These are phyloP conservation scores for Aramus guarauna DNA, from an alignment of 2,113 vertebrate genomes.

Conservation along the genomic window DNA sequence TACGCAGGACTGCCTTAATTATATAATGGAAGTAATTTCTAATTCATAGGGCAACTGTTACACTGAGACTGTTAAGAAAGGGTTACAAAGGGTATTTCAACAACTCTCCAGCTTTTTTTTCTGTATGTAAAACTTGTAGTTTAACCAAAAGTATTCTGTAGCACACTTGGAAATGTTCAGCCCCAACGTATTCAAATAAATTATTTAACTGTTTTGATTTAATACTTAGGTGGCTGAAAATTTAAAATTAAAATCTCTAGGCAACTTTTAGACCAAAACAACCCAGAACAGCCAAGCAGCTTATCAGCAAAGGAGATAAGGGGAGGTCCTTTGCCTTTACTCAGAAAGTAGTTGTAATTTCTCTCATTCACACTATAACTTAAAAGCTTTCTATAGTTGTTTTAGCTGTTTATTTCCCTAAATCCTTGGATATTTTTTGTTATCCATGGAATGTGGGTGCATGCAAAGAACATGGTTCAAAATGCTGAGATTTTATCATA, in stretches of 20 bases:
- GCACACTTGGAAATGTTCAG: not conserved
- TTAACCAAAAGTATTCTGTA: not conserved
- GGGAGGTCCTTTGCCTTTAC: not conserved
- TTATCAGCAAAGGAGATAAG: not conserved
- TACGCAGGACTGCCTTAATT: not conserved
- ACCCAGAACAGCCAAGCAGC: fast-evolving
- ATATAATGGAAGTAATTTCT: not conserved
- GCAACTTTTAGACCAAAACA: not conserved
- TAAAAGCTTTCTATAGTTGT: not conserved
- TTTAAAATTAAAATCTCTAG: not conserved
- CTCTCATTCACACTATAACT: not conserved
- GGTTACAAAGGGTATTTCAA: not conserved
- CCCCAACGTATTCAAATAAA: not conserved
- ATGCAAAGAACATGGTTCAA: not conserved
- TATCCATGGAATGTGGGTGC: fast-evolving
- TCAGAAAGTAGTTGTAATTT: not conserved
- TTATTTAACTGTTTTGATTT: not conserved
- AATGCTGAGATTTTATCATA: not conserved
- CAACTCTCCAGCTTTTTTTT: not conserved
- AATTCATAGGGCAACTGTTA: not conserved
- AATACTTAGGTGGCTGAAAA: not conserved
- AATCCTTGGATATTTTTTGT: not conserved
- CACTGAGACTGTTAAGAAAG: not conserved
- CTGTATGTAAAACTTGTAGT: not conserved
- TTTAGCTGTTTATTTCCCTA: not conserved